Base-by-base conservation (phyloP, 2,888 invertebrate species). In the Geophilus truncorum region DNA sequence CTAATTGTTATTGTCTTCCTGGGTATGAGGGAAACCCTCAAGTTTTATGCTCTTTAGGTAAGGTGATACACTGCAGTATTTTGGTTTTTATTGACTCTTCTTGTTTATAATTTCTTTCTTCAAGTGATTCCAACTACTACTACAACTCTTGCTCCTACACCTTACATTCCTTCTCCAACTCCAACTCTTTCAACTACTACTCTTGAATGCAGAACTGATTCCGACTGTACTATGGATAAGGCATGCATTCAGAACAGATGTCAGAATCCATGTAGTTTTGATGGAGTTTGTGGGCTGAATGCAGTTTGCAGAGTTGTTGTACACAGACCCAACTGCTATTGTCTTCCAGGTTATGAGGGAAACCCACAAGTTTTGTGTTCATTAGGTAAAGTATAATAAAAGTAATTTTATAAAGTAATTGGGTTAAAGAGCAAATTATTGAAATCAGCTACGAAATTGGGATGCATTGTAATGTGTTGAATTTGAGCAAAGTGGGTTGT, bases 221-320 rank as follows among this genome's bases (percentile, higher is more conserved):
- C 92, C 84, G 93, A 96, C 86, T 96, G 96, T 85, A 92, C 94
- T 80, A 92, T 93, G 76, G 94, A 94, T 87, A 91, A 93, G 88
- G 93, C 93, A 82, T 96, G 96, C 87, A 90, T 93, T 83, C 91
- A 92, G 85, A 92, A 92, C 82, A 92, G 92, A 87, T 96, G 96
- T 88, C 92, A 93, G 86, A 95, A 93, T 89, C 96, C 96, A 34
- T 96, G 96, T 32, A 36, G 34, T 32, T 91, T 91, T 82, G 90
- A 92, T 84, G 92, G 92, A 84, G 89, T 91, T 45, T 85, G 85
- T 81, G 85, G 85, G 18, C 78, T 81, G 7, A 83, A 84, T 82
- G 83, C 85, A 3, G 62, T 82, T 10, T 85, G 85, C 80, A 82
- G 82, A 51, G 82, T 84, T 1, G 84, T 82, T 40, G 82, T 83